phyloP scores from a whole-genome alignment of 1,140 invertebrate species.

The Chelonus insularis region DNA sequence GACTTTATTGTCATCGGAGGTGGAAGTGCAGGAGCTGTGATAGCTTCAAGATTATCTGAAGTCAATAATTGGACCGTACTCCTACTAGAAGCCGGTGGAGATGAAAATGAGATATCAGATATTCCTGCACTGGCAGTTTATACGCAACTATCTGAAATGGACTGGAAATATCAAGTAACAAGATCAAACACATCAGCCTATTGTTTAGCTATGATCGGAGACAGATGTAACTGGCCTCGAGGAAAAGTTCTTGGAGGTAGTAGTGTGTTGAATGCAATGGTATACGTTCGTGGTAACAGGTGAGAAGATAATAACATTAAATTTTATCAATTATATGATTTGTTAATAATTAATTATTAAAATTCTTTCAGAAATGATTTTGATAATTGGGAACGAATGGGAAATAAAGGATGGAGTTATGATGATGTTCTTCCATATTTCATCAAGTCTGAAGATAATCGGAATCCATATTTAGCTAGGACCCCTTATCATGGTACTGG shows the following conservation, averaged over 20 bases:
- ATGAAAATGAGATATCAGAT: conserved; percentile 80
- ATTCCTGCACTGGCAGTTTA: conserved; percentile 77
- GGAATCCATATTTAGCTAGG: conserved; percentile 76
- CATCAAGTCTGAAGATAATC: conserved; percentile 84
- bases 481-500: conserved; percentile 76
- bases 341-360: background rate
- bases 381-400: conserved; percentile 84
- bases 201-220: conserved; percentile 80
- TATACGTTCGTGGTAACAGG: conserved; percentile 90
- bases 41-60: conserved; percentile 86
- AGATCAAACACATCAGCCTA: conserved; percentile 75
- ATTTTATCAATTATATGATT: background rate
- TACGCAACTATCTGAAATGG: conserved; percentile 77
- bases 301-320: too few species aligned
- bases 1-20: conserved; percentile 88
- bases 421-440: conserved; percentile 86
- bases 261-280: conserved; percentile 93
- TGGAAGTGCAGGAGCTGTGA: conserved; percentile 88
- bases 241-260: conserved; percentile 91
- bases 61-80: conserved; percentile 77
- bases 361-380: conserved; percentile 78
- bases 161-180: conserved; percentile 92
- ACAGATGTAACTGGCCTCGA: conserved; percentile 84
- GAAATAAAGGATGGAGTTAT: conserved; percentile 90
- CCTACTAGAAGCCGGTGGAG: conserved; percentile 80